phyloP scores from a whole-genome alignment of 2,888 invertebrate species.

The Xestia ashworthii region DNA sequence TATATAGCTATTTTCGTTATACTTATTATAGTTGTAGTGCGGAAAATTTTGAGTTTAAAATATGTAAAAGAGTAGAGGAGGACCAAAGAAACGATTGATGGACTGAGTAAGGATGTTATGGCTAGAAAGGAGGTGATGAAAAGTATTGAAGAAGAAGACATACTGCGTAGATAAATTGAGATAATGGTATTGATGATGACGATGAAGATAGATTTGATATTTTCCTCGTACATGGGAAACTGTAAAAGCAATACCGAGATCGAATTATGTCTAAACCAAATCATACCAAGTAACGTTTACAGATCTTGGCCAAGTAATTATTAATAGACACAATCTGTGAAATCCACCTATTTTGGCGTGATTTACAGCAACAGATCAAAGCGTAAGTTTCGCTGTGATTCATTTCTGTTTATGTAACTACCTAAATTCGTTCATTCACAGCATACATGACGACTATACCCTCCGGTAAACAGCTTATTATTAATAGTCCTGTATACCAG shows the following conservation, averaged over 20 bases:
- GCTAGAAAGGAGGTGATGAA: too few relatives aligned
- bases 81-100: too few relatives aligned
- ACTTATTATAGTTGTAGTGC: neutral
- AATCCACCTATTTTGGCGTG: neutral
- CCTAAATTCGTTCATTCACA: neutral
- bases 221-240: neutral
- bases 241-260: neutral
- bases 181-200: neutral
- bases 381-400: neutral
- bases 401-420: neutral
- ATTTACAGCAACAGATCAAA: neutral
- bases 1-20: neutral
- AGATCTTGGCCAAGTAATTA: neutral
- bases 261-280: neutral
- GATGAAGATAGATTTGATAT: neutral
- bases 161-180: too few relatives aligned
- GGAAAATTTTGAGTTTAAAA: neutral
- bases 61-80: neutral
- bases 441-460: neutral
- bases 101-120: too few relatives aligned
- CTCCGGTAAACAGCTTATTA: slow-evolving; percentile 15
- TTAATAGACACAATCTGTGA: neutral
- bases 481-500: neutral
- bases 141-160: too few relatives aligned
- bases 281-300: neutral